Conservation (phyloP, 1,140 invertebrate species). For the Lordiphosa mommai region DNA sequence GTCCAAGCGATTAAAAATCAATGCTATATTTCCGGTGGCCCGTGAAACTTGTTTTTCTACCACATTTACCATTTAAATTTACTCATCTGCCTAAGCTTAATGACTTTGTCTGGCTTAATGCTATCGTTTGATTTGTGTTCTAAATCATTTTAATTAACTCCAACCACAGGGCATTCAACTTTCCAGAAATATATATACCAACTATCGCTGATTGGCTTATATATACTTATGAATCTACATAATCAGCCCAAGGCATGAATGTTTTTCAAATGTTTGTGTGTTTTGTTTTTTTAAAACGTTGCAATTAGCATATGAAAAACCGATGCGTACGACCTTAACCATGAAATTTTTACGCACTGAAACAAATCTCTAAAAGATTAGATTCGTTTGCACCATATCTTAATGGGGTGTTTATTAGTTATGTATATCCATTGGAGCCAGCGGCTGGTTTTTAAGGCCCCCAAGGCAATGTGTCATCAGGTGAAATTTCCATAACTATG, state of each 20-base stretch:
- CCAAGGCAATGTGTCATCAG: slow-evolving; percentile 34
- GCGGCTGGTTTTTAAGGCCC: slow-evolving; percentile 5
- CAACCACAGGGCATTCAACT: slow-evolving; percentile 62
- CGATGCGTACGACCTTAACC: slow-evolving; percentile 38
- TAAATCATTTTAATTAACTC: slow-evolving; percentile 53
- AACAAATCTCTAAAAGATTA: slow-evolving; percentile 16
- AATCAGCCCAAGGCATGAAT: slow-evolving; percentile 26
- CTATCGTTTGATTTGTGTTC: slow-evolving; percentile 31
- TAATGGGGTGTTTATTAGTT: slow-evolving; percentile 32
- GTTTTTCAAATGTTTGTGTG: background rate
- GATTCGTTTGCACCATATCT: background rate
- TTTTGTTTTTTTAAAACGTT: slow-evolving; percentile 4
- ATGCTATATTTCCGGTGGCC: slow-evolving; percentile 54
- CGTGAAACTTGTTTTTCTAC: slow-evolving; percentile 24
- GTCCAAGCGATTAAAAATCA: slow-evolving; percentile 7
- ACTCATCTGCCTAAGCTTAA: slow-evolving; percentile 20
- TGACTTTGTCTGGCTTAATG: slow-evolving; percentile 27
- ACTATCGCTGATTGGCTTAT: slow-evolving; percentile 15
- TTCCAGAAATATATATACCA: slow-evolving; percentile 27
- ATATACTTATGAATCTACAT: slow-evolving; percentile 9
- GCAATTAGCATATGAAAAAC: slow-evolving; percentile 42
- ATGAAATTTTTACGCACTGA: slow-evolving; percentile 23
- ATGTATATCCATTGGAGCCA: background rate
- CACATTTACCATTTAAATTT: slow-evolving; percentile 61
- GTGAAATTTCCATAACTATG: slow-evolving; percentile 40